These are phyloP conservation scores for Lates calcarifer DNA, from an alignment of 2,113 vertebrate genomes.

Conservation along the genomic window DNA sequence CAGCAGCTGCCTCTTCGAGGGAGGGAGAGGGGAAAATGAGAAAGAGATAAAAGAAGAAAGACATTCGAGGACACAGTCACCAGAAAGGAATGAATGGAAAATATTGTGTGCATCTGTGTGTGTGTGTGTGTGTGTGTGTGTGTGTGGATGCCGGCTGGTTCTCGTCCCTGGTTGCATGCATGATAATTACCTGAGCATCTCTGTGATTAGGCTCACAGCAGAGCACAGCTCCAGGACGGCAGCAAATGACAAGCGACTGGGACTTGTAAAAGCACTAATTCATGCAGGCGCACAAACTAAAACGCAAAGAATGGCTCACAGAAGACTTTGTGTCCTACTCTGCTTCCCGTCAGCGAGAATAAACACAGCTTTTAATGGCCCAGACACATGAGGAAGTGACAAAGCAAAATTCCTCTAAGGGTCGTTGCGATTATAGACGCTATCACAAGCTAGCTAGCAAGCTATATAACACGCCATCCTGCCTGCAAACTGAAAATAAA, in stretches of 20 bases:
- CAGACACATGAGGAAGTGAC: no score
- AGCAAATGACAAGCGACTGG: conserved; percentile 38
- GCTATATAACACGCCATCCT: not conserved
- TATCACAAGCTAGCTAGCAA: no score
- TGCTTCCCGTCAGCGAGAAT: not conserved
- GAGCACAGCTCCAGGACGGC: conserved; percentile 23
- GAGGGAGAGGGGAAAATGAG: conserved; percentile 21
- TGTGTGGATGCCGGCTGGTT: not conserved
- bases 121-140: not conserved
- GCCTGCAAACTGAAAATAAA: not conserved
- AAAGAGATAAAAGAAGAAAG: conserved; percentile 28
- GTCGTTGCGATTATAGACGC: not conserved
- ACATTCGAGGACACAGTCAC: conserved; percentile 47
- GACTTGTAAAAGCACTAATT: conserved; percentile 36
- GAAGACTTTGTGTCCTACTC: not conserved
- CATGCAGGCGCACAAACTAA: not conserved
- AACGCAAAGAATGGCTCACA: not conserved
- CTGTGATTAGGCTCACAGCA: conserved; percentile 54
- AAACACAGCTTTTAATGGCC: conserved; percentile 11
- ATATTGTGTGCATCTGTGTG: conserved; percentile 9
- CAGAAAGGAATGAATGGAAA: conserved; percentile 33
- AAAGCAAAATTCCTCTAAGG: not conserved
- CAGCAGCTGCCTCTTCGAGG: conserved; percentile 38
- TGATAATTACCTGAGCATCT: conserved; percentile 59
- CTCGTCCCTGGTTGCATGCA: conserved; percentile 34